Evolutionary conservation across 2,888 invertebrate species (phyloP).

Genomic region (Cerceris rybyensis): DNA sequence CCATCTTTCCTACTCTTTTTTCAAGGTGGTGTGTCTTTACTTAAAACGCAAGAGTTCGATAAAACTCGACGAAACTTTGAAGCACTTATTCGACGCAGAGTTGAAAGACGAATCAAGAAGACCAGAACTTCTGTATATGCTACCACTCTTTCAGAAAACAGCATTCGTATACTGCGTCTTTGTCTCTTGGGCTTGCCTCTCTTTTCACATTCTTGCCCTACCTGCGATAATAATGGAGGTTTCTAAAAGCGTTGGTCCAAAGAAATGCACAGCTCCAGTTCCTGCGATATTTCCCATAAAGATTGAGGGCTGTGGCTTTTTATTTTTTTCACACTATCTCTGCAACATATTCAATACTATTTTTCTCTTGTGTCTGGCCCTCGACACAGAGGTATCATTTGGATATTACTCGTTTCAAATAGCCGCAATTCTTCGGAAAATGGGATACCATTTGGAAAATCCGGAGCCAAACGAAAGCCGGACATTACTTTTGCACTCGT

Average conservation of each 20-base stretch:
- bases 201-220: conserved; percentile 30
- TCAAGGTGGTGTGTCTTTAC: conserved; percentile 27
- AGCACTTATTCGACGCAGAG: conserved; percentile 39
- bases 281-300: conserved; percentile 60
- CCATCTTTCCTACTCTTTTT: neutral
- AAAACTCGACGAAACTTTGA: conserved; percentile 33
- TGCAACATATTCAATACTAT: conserved; percentile 36
- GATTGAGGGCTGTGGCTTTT: conserved; percentile 30
- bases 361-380: conserved; percentile 38
- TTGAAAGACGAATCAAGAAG: no score
- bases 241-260: conserved; percentile 23
- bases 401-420: conserved; percentile 68
- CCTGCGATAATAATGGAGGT: conserved; percentile 46
- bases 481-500: conserved; percentile 39
- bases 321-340: conserved; percentile 51
- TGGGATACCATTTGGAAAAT: conserved; percentile 49
- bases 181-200: neutral
- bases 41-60: conserved; percentile 25
- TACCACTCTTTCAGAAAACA: conserved; percentile 16
- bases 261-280: conserved; percentile 44
- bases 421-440: conserved; percentile 57
- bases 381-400: conserved; percentile 63
- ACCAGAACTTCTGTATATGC: neutral
- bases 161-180: conserved; percentile 6
- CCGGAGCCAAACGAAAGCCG: conserved; percentile 36